Percentiles rank a stretch among this genome's conserved stretches.
phyloP scores from a whole-genome alignment of 35 echinoderm and acorn worm species.

The Chiridota heheva region DNA sequence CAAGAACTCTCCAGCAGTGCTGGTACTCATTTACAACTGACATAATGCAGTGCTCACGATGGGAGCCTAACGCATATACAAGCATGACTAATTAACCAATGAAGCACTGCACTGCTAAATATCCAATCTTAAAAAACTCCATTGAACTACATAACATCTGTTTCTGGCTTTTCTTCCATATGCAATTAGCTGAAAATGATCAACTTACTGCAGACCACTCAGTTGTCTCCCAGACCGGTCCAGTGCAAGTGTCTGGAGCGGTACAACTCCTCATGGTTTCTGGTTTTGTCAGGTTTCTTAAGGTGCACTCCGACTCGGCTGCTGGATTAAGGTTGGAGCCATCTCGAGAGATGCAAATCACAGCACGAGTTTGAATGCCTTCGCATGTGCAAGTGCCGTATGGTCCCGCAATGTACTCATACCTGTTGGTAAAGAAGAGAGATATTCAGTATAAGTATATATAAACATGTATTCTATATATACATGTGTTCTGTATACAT shows the following conservation, averaged over 20 bases:
- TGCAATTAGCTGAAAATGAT: neutral
- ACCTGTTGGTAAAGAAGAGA: constrained; percentile 25
- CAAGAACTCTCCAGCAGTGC: too few species aligned
- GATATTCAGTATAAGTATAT: neutral
- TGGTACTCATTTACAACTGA: too few species aligned
- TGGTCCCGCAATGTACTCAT: constrained; percentile 46
- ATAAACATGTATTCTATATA: too few species aligned
- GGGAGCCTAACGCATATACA: too few species aligned
- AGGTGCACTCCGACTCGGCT: neutral
- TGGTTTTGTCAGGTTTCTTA: neutral
- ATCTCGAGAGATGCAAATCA: constrained; percentile 48
- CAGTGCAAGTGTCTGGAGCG: constrained; percentile 41
- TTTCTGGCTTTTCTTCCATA: too few species aligned
- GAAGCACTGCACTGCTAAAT: too few species aligned
- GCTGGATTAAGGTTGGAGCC: constrained; percentile 12
- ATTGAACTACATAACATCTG: too few species aligned
- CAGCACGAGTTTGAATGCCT: constrained; percentile 61
- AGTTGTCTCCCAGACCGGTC: constrained; percentile 53
- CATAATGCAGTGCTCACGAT: too few species aligned
- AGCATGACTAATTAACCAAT: too few species aligned
- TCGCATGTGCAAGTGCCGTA: constrained; percentile 60
- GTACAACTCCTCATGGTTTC: neutral
- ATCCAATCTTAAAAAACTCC: too few species aligned
- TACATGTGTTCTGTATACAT: too few species aligned
- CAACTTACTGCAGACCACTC: constrained; percentile 47